phyloP scores from a whole-genome alignment of 1,140 invertebrate genomes.

The Agraylea sexmaculata region DNA sequence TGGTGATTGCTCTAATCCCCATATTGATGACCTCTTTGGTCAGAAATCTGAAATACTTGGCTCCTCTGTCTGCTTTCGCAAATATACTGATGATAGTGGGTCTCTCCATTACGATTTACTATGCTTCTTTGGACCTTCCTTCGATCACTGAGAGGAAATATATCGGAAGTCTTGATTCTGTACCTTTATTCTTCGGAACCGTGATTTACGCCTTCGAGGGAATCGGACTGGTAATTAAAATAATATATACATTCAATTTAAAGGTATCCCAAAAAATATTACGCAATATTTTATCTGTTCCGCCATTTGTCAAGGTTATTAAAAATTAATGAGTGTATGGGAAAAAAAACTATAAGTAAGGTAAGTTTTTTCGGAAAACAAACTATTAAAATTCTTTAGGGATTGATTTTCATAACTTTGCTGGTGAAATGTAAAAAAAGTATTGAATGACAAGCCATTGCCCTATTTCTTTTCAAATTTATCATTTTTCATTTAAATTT shows the following conservation, averaged over 20 bases:
- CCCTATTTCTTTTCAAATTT: no score
- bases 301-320: not conserved
- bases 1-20: slow-evolving; percentile 57
- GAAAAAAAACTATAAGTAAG: no score
- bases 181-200: slow-evolving; percentile 66
- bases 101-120: slow-evolving; percentile 57
- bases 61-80: slow-evolving; percentile 59
- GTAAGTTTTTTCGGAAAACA: no score
- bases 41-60: slow-evolving; percentile 60
- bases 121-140: slow-evolving; percentile 54
- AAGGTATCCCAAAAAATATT: no score
- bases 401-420: no score
- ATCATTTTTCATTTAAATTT: no score
- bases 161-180: slow-evolving; percentile 41
- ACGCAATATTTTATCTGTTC: slow-evolving; percentile 1
- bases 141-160: slow-evolving; percentile 38
- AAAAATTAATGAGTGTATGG: no score
- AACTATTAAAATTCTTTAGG: no score
- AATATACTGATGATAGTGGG: slow-evolving; percentile 57
- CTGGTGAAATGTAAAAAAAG: no score
- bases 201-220: slow-evolving; percentile 72
- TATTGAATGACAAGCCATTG: no score
- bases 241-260: slow-evolving; percentile 1
- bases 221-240: slow-evolving; percentile 56
- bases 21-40: slow-evolving; percentile 64